Percentiles rank a stretch among this genome's conserved stretches.
Evolutionary conservation across 92 coral and sea anemone genomes (phyloP).

Genomic region (Pocillopora grandis): DNA sequence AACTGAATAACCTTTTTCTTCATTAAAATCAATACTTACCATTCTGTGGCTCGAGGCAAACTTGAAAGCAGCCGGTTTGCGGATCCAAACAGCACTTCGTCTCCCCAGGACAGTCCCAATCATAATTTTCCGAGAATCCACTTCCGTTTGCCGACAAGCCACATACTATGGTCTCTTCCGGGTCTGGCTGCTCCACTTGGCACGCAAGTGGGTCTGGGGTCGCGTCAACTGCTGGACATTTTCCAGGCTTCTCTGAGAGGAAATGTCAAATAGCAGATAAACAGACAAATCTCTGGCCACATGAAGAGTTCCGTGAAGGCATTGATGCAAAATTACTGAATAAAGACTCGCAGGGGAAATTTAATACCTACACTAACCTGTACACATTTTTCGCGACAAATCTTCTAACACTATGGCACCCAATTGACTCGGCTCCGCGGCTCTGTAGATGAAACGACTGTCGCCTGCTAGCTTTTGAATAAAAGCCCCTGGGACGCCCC

Average conservation of each 20-base stretch:
- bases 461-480: slow-evolving; percentile 55
- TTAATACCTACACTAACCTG: neutral
- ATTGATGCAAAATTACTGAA: neutral
- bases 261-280: neutral
- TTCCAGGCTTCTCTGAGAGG: slow-evolving; percentile 65
- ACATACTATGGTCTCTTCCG: slow-evolving; percentile 53
- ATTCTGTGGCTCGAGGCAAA: slow-evolving; percentile 61
- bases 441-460: slow-evolving; percentile 42
- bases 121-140: slow-evolving; percentile 46
- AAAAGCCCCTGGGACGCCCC: slow-evolving; percentile 51
- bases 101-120: slow-evolving; percentile 83
- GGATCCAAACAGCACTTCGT: slow-evolving; percentile 75
- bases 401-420: neutral
- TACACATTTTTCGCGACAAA: slow-evolving; percentile 16
- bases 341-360: neutral
- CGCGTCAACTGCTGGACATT: slow-evolving; percentile 45
- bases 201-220: slow-evolving; percentile 65
- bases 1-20: no score
- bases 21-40: slow-evolving; percentile 19
- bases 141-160: slow-evolving; percentile 44
- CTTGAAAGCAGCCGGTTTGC: slow-evolving; percentile 57
- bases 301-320: no score
- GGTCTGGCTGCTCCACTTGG: slow-evolving; percentile 45
- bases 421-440: slow-evolving; percentile 49
- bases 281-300: neutral